Base-by-base conservation (phyloP, 2,113 vertebrate species). In the Xiphophorus hellerii region DNA sequence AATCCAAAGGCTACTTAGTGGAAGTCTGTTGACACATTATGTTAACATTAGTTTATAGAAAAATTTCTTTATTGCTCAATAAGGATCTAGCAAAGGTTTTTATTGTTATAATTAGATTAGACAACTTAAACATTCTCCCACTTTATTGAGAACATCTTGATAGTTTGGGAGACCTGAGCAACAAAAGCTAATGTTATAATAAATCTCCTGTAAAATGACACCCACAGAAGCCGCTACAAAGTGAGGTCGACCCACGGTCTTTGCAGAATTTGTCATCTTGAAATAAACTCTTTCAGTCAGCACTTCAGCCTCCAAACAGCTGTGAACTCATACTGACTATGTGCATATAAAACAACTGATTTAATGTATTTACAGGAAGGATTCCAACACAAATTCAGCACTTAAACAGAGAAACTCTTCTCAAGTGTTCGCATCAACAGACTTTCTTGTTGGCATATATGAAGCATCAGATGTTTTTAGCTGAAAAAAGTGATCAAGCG, bases 271-370 rank as follows among this genome's bases (percentile, higher is more conserved):
- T 66, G 30, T 74, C 51, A 72, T 51, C 67, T 58, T 5, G 76
- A 39, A 76, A 71, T 70, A 62, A 74, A 42, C 44, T 70, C 82
- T 66, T 76, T 67, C 71, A 64, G 73, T 48, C 51, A 25, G 48
- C 63, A 6, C 76, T 79, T 77, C 62, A 48, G 31, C 31, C 61
- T 51, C 73, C 71, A 68, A 86, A 77, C 74, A 71, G 76, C 71
- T 78, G 76, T 33, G 39, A 69, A 71, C 51, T 66, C 29, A 60
- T 62, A 69, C 66, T 75, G 66, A 28, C 48, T 54, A 0, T 5
- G 17, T 63, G 58, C 54, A 42, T 31, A 62, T 20, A 58, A 71
- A 62, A 51, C 35, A 51, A 65, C 39, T 58, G 62, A 72, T 62
- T 30, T 61, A 62, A 42, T 17, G 35, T 31, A 9, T 64, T 5